Percentiles rank a stretch among this genome's conserved stretches.
These are phyloP conservation scores for Prolemur simus DNA, from an alignment of 2,113 vertebrate genomes.

Conservation along the genomic window DNA sequence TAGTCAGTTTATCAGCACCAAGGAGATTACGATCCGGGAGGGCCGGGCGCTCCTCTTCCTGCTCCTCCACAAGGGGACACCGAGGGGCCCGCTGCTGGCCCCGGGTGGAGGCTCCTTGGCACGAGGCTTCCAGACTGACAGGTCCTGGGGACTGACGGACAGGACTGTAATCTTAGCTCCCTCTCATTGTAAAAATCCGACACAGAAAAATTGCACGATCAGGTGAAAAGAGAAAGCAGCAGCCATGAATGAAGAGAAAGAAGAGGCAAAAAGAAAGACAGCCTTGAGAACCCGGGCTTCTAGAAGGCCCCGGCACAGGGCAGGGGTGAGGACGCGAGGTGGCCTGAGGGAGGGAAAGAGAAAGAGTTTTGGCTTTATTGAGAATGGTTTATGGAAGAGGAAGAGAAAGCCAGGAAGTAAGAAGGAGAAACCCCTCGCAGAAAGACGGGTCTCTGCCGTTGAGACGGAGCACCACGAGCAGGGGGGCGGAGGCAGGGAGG, in stretches of 20 bases:
- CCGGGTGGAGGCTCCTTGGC: background rate
- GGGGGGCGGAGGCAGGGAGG: constrained; percentile 48
- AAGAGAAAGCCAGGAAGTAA: constrained; percentile 68
- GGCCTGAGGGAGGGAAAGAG: constrained; percentile 25
- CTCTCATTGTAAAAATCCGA: constrained; percentile 51
- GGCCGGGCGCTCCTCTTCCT: background rate
- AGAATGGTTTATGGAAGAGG: constrained; percentile 74
- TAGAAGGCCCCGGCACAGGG: constrained; percentile 28
- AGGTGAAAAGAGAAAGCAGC: background rate
- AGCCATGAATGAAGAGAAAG: background rate
- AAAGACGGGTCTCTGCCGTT: constrained; percentile 63
- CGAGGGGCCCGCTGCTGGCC: background rate
- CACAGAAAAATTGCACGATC: constrained; percentile 53
- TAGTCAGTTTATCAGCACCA: constrained; percentile 61
- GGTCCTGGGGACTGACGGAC: background rate
- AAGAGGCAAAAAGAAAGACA: background rate
- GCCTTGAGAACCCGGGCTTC: background rate
- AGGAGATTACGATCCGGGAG: constrained; percentile 3
- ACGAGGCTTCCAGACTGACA: background rate
- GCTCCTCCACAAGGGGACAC: background rate
- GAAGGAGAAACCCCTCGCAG: constrained; percentile 62
- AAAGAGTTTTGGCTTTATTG: constrained; percentile 87
- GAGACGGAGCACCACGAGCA: background rate
- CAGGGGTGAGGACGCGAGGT: constrained; percentile 5
- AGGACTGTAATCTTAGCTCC: background rate